Percentiles rank a stretch among this genome's conserved stretches.
These are phyloP conservation scores for Nyctibius grandis DNA, from an alignment of 2,797 vertebrate species.

Conservation along the genomic window DNA sequence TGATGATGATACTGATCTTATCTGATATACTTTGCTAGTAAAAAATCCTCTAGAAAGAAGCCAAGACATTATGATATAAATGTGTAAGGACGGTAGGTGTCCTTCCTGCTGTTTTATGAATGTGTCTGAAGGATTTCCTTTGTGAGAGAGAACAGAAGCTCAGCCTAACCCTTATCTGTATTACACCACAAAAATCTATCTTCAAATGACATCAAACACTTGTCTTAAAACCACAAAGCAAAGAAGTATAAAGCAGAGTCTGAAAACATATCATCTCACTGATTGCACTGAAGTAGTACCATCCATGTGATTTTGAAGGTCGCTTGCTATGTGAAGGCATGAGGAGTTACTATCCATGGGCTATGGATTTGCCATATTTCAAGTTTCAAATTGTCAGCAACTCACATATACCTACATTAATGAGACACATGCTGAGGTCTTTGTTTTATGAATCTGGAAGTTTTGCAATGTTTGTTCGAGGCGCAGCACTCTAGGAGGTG, in stretches of 20 bases:
- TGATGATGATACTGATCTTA: constrained; percentile 59
- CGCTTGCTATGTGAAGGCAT: not conserved
- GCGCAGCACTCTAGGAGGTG: not conserved
- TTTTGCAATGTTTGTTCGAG: not conserved
- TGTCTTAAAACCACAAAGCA: constrained; percentile 21
- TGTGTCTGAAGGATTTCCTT: constrained; percentile 33
- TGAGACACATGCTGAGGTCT: not conserved
- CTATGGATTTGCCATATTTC: not conserved
- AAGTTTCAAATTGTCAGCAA: not conserved
- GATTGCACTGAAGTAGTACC: not conserved
- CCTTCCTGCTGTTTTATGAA: constrained; percentile 55
- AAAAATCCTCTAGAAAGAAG: not conserved
- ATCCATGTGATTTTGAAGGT: not conserved
- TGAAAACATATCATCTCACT: not conserved
- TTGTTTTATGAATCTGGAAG: not conserved
- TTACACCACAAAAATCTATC: constrained; percentile 10
- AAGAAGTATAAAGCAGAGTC: not conserved
- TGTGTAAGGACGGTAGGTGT: constrained; percentile 53
- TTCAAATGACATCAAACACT: constrained; percentile 39
- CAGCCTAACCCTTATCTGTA: not conserved
- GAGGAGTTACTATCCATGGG: not conserved
- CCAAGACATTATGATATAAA: constrained; percentile 16
- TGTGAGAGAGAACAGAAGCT: constrained; percentile 20
- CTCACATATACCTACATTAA: not conserved
- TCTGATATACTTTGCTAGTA: not conserved